Conservation (phyloP, 2,113 vertebrate genomes). For the Zosterops lateralis region DNA sequence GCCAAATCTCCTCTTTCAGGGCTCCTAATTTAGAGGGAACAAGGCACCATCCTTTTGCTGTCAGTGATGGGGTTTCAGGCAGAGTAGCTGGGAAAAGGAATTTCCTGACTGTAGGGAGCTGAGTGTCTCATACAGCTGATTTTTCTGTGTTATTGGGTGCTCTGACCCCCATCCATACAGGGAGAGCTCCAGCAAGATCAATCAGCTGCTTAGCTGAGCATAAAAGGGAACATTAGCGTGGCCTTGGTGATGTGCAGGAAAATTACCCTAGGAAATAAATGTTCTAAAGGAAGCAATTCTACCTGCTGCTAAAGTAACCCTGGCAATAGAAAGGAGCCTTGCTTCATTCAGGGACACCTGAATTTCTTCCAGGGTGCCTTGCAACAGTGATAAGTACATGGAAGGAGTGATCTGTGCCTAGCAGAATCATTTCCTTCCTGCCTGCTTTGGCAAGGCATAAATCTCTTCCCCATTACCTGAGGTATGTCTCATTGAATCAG, state of each 20-base stretch:
- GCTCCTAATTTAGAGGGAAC: background rate
- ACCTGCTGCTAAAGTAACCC: background rate
- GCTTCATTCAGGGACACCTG: background rate
- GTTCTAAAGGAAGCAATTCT: conserved; percentile 10
- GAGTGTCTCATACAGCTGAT: background rate
- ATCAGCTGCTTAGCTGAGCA: conserved; percentile 32
- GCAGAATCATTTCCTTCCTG: background rate
- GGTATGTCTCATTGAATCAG: background rate
- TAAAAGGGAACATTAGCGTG: background rate
- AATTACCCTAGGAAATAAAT: conserved; percentile 41
- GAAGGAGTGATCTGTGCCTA: background rate
- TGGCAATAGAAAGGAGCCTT: background rate
- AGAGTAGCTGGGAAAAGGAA: background rate
- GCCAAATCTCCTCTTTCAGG: background rate
- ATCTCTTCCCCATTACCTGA: background rate
- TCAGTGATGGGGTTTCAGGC: background rate
- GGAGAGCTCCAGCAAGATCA: conserved; percentile 18
- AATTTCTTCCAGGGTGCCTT: background rate
- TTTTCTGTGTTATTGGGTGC: background rate
- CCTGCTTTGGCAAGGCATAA: background rate
- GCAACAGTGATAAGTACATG: background rate
- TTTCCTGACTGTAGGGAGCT: background rate
- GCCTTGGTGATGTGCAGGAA: background rate
- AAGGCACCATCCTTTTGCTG: background rate
- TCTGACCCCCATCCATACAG: background rate